phyloP scores from a whole-genome alignment of 2,113 vertebrate genomes.

The Cranoglanis bouderius region DNA sequence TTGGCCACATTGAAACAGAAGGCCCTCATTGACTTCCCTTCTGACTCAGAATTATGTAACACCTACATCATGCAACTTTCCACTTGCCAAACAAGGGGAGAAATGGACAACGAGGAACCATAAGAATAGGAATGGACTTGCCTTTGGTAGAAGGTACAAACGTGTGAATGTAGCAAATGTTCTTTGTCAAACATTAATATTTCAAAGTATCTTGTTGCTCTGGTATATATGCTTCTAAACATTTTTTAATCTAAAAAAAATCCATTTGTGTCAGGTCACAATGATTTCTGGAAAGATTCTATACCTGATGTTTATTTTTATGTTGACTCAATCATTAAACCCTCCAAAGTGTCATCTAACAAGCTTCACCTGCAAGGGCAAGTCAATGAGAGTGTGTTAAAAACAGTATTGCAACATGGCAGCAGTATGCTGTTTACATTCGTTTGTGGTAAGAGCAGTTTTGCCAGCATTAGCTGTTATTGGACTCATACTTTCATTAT shows the following conservation, averaged over 20 bases:
- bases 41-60: background rate
- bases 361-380: background rate
- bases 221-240: background rate
- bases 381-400: background rate
- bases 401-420: background rate
- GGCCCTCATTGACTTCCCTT: background rate
- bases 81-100: background rate
- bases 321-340: background rate
- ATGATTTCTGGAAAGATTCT: background rate
- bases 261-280: background rate
- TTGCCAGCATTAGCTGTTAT: constrained; percentile 44
- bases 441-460: constrained; percentile 38
- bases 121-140: background rate
- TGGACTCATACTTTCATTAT: constrained; percentile 10
- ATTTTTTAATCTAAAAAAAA: background rate
- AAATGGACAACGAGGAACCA: background rate
- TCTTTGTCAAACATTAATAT: background rate
- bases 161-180: background rate
- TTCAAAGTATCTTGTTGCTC: background rate
- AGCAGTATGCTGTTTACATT: constrained; percentile 24
- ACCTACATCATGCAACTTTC: background rate
- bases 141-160: background rate
- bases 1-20: constrained; percentile 13
- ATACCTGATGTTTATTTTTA: background rate
- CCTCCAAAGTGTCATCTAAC: background rate